A percentile compares a stretch with the other conserved stretches of the same genome.
Evolutionary conservation across 2,113 vertebrate genomes (phyloP).

Genomic region (Rhabdornis inornatus): DNA sequence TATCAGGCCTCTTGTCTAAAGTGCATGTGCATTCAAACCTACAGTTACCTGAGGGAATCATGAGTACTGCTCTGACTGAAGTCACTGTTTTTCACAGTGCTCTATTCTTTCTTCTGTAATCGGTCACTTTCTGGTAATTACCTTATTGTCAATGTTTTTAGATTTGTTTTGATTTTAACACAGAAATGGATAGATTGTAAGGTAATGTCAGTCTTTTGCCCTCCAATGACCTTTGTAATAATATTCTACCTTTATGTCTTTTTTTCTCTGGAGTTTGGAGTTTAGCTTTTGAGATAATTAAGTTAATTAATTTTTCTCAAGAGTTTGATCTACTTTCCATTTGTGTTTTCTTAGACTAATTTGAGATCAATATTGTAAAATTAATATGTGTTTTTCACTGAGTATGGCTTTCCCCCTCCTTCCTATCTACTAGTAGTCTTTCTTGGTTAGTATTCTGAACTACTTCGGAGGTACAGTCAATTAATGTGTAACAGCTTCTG

Average conservation of each 20-base stretch:
- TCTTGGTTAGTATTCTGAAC: background rate
- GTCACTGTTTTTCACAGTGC: background rate
- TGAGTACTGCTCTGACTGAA: background rate
- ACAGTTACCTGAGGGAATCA: background rate
- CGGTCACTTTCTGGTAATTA: background rate
- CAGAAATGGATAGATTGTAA: background rate
- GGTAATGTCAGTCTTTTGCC: background rate
- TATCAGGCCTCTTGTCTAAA: background rate
- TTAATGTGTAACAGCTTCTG: background rate
- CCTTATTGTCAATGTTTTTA: background rate
- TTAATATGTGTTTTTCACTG: background rate
- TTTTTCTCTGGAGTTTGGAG: background rate
- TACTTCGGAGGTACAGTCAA: background rate
- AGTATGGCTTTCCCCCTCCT: background rate
- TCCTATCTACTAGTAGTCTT: background rate
- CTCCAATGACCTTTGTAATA: background rate
- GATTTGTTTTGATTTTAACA: background rate
- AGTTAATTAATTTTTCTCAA: background rate
- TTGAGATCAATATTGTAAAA: background rate
- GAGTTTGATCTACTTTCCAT: background rate
- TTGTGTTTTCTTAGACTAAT: background rate
- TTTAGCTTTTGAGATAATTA: background rate
- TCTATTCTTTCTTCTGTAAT: background rate
- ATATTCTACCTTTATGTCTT: background rate
- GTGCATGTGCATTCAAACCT: background rate